These are phyloP conservation scores for Trididemnum miniatum DNA, from an alignment of 23 tunicate genomes.

Conservation along the genomic window DNA sequence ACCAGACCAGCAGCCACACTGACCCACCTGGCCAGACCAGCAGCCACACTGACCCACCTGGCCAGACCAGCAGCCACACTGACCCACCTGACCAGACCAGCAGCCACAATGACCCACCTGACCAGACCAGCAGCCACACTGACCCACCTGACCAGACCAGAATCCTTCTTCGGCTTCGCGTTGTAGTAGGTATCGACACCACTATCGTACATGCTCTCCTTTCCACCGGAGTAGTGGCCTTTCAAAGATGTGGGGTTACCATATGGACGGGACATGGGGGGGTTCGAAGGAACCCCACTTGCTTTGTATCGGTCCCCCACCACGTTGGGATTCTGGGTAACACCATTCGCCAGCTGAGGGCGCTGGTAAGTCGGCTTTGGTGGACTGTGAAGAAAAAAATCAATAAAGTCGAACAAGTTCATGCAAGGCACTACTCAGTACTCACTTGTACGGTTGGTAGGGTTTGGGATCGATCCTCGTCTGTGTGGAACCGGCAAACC, in stretches of 20 bases:
- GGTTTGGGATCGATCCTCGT: constrained; percentile 56
- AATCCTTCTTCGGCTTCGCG: constrained; percentile 72
- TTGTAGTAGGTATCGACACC: constrained; percentile 90
- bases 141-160: constrained; percentile 57
- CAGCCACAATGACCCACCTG: no score
- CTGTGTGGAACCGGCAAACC: constrained; percentile 74
- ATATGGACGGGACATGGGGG: constrained; percentile 66
- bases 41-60: no score
- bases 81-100: no score
- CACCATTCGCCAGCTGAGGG: constrained; percentile 47
- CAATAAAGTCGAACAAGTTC: neutral
- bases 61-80: no score
- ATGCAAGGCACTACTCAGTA: no score
- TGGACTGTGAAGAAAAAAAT: neutral
- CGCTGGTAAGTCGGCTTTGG: constrained; percentile 28
- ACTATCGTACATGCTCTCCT: constrained; percentile 92
- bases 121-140: neutral
- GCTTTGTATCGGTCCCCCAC: constrained; percentile 59
- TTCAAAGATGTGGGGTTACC: neutral
- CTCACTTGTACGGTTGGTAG: constrained; percentile 55
- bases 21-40: no score
- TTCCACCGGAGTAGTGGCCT: constrained; percentile 20
- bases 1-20: no score
- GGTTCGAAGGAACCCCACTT: neutral
- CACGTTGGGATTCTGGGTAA: constrained; percentile 56